Base-by-base conservation (phyloP, 1,140 invertebrate species). In the Hycleus cichorii region DNA sequence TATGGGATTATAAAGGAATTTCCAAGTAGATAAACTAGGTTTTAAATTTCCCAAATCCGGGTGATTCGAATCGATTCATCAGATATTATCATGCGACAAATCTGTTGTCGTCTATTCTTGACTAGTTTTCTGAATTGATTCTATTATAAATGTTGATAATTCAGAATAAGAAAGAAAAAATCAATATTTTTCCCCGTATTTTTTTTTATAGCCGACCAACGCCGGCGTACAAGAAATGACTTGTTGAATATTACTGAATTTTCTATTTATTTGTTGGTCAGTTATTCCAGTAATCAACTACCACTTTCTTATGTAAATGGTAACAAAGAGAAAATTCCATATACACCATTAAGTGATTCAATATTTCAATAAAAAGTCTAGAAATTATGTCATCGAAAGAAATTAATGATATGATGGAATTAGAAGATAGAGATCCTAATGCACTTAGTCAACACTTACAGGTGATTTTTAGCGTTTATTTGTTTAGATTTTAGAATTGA, bases 391-490 rank as follows among this genome's bases (percentile, higher is more conserved):
- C 40, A 8, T 10, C 49, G 3, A 62, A 62, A 47, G 38, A 40
- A 45, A 39, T 73, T 25, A 76, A 69, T 49, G 77, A 72, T 24
- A 73, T 80, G 25, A 72, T 80, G 27, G 78, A 83, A 43, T 72
- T 86, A 9, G 83, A 87, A 57, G 83, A 87, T 52, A 72, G 86
- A 57, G 86, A 88, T 67, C 85, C 85, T 0, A 84, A 85, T 62
- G 81, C 75, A 60, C 69, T 88, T 39, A 87, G 86, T 67, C 78
- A 81, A 57, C 84, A 87, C 72, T 71, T 88, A 38, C 84, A 87
- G 80, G 86, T 87, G 71, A 66, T 58, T 58, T n/a, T 7, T 11
- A 40, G 40, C 49, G 7, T 32, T 32, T 32, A 32, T 32, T 32
- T 32, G 4, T 32, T 32, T 32, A 18, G 18, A 18, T 18, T 18